phyloP scores from a whole-genome alignment of 2,888 invertebrate species.

The Drosophila siamana region DNA sequence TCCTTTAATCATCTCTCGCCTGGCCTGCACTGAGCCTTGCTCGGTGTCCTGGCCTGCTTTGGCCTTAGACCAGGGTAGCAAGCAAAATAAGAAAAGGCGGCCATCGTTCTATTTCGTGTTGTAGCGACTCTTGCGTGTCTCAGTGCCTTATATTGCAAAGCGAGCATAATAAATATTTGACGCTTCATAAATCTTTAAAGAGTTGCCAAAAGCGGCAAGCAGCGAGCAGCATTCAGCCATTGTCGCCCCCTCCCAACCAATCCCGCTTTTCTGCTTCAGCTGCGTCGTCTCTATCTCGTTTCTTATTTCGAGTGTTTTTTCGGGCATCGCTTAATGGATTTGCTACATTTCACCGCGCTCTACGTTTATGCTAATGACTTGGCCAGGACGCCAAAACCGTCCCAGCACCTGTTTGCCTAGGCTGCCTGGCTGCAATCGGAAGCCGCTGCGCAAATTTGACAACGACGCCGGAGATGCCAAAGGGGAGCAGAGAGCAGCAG shows the following conservation, averaged over 20 bases:
- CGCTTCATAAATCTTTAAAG: conserved; percentile 84
- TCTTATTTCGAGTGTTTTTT: conserved; percentile 43
- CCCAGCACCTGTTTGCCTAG: conserved; percentile 13
- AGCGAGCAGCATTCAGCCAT: conserved; percentile 21
- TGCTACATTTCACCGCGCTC: conserved; percentile 70
- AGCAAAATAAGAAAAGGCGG: no score
- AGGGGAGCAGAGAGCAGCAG: conserved; percentile 15
- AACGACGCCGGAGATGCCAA: conserved; percentile 33
- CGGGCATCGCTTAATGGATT: conserved; percentile 70
- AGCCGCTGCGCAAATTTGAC: conserved; percentile 73
- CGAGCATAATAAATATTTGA: conserved; percentile 84
- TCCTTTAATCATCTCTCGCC: conserved; percentile 21
- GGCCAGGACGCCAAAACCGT: conserved; percentile 24
- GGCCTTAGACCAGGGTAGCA: background rate
- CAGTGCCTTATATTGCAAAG: conserved; percentile 81
- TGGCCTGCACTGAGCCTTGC: conserved; percentile 3
- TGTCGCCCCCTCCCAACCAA: background rate
- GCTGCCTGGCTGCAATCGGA: conserved; percentile 71
- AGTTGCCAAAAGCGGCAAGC: conserved; percentile 72
- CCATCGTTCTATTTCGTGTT: conserved; percentile 72
- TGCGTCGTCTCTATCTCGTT: conserved; percentile 10
- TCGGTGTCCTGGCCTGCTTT: conserved; percentile 2
- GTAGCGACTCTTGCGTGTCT: conserved; percentile 72
- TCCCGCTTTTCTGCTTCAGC: background rate
- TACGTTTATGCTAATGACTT: conserved; percentile 78